Base-by-base conservation (phyloP, 2,113 vertebrate genomes). In the Pangasianodon gigas region DNA sequence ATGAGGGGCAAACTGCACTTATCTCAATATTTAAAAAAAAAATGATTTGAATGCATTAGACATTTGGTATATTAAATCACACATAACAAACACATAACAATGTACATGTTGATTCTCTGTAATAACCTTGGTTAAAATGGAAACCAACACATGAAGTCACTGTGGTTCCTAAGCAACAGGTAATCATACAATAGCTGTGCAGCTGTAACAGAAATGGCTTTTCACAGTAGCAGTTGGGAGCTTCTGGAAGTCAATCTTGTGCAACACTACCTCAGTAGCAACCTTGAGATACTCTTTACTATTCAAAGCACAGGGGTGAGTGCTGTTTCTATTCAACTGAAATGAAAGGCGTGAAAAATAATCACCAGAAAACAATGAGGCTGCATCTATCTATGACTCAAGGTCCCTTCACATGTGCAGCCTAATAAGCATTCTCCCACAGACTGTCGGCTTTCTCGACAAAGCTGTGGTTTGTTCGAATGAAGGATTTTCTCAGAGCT, bases 101-200 rank as follows among this genome's bases (percentile, higher is more conserved):
- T 62, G 19, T 83, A 0, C 24, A 56, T 91, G 84, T 91, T 91
- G 80, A 85, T 92, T 58, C 58, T 32, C 84, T n/a, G 85, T 81
- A 90, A 87, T 93, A 91, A 93, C 93, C 94, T 95, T 95, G 94
- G 82, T 58, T 94, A 89, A 93, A 91, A 89, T 85, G 60, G 62
- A 48, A 87, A 87, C 85, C 85, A 44, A 92, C 90, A 89, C 87
- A 92, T 90, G 54, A 90, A 95, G 92, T 93, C 93, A 91, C 84
- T 89, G 51, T 79, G 93, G 96, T 96, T 96, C 90, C 96, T 95
- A 96, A 95, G 96, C 96, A 96, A 96, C 96, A 96, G 93, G 94
- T 95, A 90, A 94, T 93, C 94, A 93, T 93, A 94, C 91, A 94
- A 93, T 93, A 93, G 91, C 91, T 24, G 65, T 71, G 14, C 91